Evolutionary conservation across 2,888 invertebrate species (phyloP), one percentile per base, ranked within the genome.

Genomic region (Frankliniella fusca): DNA sequence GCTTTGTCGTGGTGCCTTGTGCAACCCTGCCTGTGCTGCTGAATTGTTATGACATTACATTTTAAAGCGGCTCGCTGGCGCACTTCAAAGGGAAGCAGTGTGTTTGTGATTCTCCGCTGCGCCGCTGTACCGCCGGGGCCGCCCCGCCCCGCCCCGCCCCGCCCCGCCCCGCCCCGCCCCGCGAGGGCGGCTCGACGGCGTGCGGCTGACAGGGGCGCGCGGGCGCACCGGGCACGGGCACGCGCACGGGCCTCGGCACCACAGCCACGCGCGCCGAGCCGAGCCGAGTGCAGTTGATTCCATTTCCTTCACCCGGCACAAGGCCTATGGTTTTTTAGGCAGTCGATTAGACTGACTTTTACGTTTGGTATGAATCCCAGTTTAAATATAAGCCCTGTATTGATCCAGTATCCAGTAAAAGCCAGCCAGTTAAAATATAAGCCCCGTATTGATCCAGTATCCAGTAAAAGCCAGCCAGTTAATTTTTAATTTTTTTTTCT

Each of bases 11-110:
- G 2, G 38, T 27, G 70, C 70, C 70, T 27, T 23, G 11, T 76
- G 70, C 70, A 8, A 11, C 27, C 27, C 70, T 12, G 23, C 27
- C 70, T 23, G 70, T 76, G 70, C 70, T 76, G 70, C 70, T 76
- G 70, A 76, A 76, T 76, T 76, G 70, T 76, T 76, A 76, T 76
- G 70, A 76, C 70, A 76, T 76, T 76, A 76, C 70, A 76, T 76
- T 76, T 76, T 76, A 76, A 76, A 76, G 70, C 70, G 70, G 70
- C 70, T 76, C 23, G 70, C 70, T 76, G 70, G 70, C 70, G 70
- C 70, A 76, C 70, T 76, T 76, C 70, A 76, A 76, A 76, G 70
- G 70, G 70, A 23, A 76, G 70, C 70, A 76, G 70, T 76, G 70
- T 76, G 70, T 76, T 76, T 76, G 70, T 76, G 70, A 76, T 76